Evolutionary conservation across 1,140 invertebrate genomes (phyloP), one percentile per base, ranked within the genome.

Genomic region (Sitophilus oryzae): DNA sequence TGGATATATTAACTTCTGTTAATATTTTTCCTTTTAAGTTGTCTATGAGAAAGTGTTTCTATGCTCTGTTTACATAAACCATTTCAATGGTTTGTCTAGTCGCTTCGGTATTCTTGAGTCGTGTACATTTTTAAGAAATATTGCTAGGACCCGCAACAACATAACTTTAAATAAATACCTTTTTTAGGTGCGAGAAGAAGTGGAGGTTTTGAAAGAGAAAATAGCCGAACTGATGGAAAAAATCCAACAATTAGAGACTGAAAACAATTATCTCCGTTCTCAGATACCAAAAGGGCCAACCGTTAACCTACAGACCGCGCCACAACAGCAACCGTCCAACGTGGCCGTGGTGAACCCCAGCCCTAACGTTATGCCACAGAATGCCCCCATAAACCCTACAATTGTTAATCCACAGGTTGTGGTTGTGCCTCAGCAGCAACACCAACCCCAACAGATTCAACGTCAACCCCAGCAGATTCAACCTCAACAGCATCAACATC

Each of bases 141-240:
- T n/a, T n/a, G n/a, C n/a, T 44, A 21, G 10, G 10, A 11, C 15
- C 18, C n/a, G 11, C 1, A 19, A 19, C 4, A 3, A 15, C 10
- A 20, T 44, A 1, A 2, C n/a, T 16, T 23, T 16, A 2, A n/a
- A 1, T 20, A 20, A 22, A 22, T 47, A 10, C 22, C 10, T 20
- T 42, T 18, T 53, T 45, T 22, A 59, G 50, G 50, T 62, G 65
- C 46, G 83, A 18, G 82, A 84, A 69, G 83, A 85, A 71, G 82
- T 85, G n/a, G 82, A 84, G 61, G 80, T 82, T 5, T 71, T 85
- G 3, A 82, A 82, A 66, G 79, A 82, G 64, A 81, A 81, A 67
- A 85, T 84, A 58, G 74, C 76, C 20, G 79, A 82, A 64, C 69
- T 85, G 21, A 75, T 79, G 68, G 81, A 82, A 48, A 72, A 75